Base-by-base conservation (phyloP, 1,140 invertebrate genomes). In the Danaus plexippus region DNA sequence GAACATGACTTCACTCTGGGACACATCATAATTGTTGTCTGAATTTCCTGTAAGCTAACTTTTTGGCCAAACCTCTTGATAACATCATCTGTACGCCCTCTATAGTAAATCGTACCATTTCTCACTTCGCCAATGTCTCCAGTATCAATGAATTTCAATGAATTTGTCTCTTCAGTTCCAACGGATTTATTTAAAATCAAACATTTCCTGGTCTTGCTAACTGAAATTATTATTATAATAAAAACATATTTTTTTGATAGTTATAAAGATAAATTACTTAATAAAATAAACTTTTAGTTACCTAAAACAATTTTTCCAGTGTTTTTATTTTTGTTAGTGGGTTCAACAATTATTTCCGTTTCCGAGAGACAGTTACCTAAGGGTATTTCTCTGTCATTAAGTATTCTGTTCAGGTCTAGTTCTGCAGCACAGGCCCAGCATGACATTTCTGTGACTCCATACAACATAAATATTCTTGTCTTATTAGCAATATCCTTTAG, bases 361-460 rank as follows among this genome's bases (percentile, higher is more conserved):
- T 92, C 88, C 54, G 87, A 86, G 22, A 95, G 77, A 60, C 88
- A 77, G 57, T 87, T 66, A 4, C 93, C 93, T 11, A 95, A 77
- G 50, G 76, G 83, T 47, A 88, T 64, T 68, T 88, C 82, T 43
- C 69, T 62, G 57, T 85, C 80, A 43, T 53, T 52, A 5, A 57
- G 32, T 15, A 71, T 63, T 64, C 77, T 73, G 49, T 63, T 61
- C 1, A 86, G 63, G 52, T 88, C 62, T 1, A 94, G 76, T 85
- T 90, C 82, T 50, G 88, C 82, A 44, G 90, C 87, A 67, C 91
- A 91, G 1, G 94, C 91, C 95, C 94, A 96, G 77, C 93, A 94
- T 6, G 94, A 95, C 49, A 96, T 89, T 86, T 96, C 94, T 42
- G 94, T 95, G 12, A 94, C 91, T 52, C 95, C 94, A 89, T 96